phyloP scores from a whole-genome alignment of 2,888 invertebrate species.

The Lasioglossum figueresi region DNA sequence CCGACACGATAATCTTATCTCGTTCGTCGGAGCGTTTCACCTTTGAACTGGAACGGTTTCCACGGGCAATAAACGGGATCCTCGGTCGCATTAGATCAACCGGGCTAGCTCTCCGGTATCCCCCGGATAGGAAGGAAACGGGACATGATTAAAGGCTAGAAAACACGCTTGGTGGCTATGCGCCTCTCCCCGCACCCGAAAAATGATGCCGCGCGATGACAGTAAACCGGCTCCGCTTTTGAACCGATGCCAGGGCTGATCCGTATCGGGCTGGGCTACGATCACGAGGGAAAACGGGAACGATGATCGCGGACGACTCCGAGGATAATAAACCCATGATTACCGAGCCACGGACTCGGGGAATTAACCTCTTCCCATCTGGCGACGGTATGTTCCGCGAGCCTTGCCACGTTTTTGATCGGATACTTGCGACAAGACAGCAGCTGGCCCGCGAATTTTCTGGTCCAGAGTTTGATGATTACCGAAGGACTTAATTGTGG shows the following conservation, averaged over 20 bases:
- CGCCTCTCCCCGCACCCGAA: neutral
- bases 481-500: too few species aligned
- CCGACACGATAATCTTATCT: neutral
- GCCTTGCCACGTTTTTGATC: too few species aligned
- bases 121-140: neutral
- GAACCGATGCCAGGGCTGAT: conserved; percentile 40
- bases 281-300: conserved; percentile 37
- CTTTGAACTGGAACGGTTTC: conserved; percentile 2
- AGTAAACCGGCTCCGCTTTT: conserved; percentile 23
- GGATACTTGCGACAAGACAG: neutral
- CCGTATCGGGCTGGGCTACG: conserved; percentile 19
- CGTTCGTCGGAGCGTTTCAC: neutral
- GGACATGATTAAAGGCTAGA: conserved; percentile 25
- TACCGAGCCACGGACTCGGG: neutral
- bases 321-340: conserved; percentile 32
- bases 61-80: neutral
- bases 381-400: neutral
- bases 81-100: neutral
- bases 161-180: conserved; percentile 17
- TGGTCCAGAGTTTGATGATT: too few species aligned
- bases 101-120: neutral
- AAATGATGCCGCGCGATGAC: conserved; percentile 25
- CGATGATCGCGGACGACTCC: conserved; percentile 29
- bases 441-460: neutral
- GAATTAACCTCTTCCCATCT: conserved; percentile 23